These are phyloP conservation scores for Rhea americana DNA, from an alignment of 2,113 vertebrate genomes.

Conservation along the genomic window DNA sequence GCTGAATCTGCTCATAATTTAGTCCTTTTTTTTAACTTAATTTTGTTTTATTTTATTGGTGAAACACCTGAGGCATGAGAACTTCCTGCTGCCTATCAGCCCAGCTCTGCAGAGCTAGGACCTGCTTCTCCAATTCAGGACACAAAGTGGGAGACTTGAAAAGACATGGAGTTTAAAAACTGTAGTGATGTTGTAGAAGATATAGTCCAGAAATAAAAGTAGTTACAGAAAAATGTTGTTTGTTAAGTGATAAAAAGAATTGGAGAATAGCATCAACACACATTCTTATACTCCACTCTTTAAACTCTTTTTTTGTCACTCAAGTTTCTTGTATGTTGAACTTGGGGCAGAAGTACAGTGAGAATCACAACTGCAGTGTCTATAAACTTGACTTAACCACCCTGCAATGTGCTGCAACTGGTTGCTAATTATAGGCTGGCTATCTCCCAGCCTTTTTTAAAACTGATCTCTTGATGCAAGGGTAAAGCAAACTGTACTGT, in stretches of 20 bases:
- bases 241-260: not conserved
- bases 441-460: not conserved
- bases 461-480: not conserved
- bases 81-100: not conserved
- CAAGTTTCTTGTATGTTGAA: not conserved
- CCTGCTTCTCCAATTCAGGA: not conserved
- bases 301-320: not conserved
- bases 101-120: not conserved
- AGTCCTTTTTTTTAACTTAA: rapidly evolving
- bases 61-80: not conserved
- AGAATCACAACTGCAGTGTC: not conserved
- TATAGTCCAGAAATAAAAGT: not conserved
- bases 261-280: not conserved
- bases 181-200: not conserved
- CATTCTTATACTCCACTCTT: not conserved
- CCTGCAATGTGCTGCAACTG: not conserved
- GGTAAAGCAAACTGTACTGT: not conserved
- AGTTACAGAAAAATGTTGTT: not conserved
- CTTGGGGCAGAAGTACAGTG: not conserved
- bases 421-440: not conserved
- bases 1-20: not conserved
- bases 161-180: not conserved
- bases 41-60: too few species aligned
- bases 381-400: not conserved
- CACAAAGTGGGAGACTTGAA: not conserved